Evolutionary conservation across 1,140 invertebrate species (phyloP).

Genomic region (Hyposmocoma kahamanoa): DNA sequence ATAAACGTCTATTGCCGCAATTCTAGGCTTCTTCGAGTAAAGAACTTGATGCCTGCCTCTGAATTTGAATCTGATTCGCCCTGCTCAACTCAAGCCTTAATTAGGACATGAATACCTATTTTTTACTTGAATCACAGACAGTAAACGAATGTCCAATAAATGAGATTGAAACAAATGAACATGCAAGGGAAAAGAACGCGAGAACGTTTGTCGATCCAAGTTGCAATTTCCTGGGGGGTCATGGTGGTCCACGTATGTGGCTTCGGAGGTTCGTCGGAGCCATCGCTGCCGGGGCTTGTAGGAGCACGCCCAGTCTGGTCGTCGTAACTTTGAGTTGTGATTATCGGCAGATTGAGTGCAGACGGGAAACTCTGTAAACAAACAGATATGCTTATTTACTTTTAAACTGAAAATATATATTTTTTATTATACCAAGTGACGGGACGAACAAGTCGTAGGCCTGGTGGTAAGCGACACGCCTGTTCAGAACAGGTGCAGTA

Average conservation of each 20-base stretch:
- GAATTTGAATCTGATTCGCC: no score
- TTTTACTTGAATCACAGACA: constrained; percentile 60
- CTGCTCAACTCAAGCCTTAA: no score
- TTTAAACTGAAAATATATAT: no score
- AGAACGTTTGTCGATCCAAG: constrained; percentile 88
- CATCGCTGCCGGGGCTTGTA: constrained; percentile 45
- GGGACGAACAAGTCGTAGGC: no score
- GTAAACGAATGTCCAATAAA: constrained; percentile 90
- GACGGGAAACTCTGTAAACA: constrained; percentile 78
- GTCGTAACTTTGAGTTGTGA: constrained; percentile 78
- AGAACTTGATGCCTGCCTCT: no score
- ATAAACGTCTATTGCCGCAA: no score
- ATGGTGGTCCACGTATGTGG: constrained; percentile 83
- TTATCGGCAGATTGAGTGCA: constrained; percentile 76
- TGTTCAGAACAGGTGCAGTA: no score
- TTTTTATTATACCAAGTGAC: no score
- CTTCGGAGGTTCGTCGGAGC: constrained; percentile 52
- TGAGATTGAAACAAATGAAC: constrained; percentile 87
- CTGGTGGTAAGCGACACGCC: no score
- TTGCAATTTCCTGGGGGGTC: constrained; percentile 89
- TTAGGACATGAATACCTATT: no score
- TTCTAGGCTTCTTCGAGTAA: no score
- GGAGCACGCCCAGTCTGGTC: constrained; percentile 55
- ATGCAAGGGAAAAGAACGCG: constrained; percentile 84
- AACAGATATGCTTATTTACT: no score